Evolutionary conservation across 2,888 invertebrate genomes (phyloP).

Genomic region (Drosophila affinis): DNA sequence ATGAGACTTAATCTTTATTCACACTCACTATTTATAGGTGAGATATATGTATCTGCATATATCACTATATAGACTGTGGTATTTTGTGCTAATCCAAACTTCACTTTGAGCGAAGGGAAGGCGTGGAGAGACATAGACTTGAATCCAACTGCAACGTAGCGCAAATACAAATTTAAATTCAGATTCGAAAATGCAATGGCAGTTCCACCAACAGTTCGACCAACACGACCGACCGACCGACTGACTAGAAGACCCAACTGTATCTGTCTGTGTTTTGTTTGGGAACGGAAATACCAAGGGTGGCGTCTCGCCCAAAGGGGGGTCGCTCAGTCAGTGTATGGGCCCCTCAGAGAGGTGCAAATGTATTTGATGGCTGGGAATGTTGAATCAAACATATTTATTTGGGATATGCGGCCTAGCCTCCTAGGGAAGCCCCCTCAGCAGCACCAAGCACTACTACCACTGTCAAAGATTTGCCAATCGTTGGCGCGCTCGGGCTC

Average conservation of each 20-base stretch:
- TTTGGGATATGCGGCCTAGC: background rate
- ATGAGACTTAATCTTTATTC: constrained; percentile 1
- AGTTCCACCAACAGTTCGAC: constrained; percentile 47
- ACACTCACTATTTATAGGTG: constrained; percentile 10
- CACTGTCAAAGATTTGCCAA: constrained; percentile 75
- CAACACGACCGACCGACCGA: constrained; percentile 60
- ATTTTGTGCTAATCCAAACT: background rate
- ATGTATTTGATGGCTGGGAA: background rate
- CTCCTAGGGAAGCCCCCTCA: constrained; percentile 21
- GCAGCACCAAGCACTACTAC: constrained; percentile 53
- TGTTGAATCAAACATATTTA: background rate
- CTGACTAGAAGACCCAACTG: constrained; percentile 67
- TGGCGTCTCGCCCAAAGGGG: constrained; percentile 29
- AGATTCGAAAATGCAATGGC: constrained; percentile 40
- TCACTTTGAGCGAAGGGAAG: background rate
- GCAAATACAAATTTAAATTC: constrained; percentile 1
- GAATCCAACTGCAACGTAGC: background rate
- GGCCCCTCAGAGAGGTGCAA: background rate
- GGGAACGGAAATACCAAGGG: constrained; percentile 72
- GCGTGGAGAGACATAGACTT: background rate
- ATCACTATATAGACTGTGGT: background rate
- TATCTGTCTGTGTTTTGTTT: constrained; percentile 76
- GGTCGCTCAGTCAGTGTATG: constrained; percentile 23
- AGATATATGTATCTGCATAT: background rate
- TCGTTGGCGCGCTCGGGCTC: constrained; percentile 70